Conservation (phyloP, 2,113 vertebrate species). For the Neofelis nebulosa region DNA sequence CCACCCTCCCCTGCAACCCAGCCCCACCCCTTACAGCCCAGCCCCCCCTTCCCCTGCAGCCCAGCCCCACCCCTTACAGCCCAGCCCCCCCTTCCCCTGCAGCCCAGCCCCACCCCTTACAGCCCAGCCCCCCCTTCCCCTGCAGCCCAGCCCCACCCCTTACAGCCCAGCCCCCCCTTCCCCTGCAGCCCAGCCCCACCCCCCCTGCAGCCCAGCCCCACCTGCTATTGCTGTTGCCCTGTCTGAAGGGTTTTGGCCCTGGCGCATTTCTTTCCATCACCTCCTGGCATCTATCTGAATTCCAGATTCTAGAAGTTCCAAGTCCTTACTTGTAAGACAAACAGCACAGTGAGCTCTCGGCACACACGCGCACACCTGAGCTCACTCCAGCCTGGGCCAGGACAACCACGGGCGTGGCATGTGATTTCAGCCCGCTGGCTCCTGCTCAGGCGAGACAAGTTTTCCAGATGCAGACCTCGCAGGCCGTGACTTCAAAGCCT, state of each 20-base stretch:
- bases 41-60: not conserved
- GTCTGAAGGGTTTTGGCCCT: not conserved
- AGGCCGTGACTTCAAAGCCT: not conserved
- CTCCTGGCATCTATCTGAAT: not conserved
- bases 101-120: rapidly evolving
- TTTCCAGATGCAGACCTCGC: not conserved
- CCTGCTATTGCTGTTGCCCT: not conserved
- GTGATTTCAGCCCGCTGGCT: not conserved
- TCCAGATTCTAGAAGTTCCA: not conserved
- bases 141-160: too few species aligned
- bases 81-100: too few species aligned
- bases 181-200: not conserved
- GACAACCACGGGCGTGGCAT: not conserved
- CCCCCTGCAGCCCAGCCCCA: not conserved
- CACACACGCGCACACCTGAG: not conserved
- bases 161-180: not conserved
- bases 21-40: too few species aligned
- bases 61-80: not conserved
- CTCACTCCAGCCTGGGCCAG: not conserved
- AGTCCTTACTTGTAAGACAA: not conserved
- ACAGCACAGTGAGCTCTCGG: too few species aligned
- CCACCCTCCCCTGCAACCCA: not conserved
- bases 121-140: not conserved
- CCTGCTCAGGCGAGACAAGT: not conserved
- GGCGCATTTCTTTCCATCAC: not conserved